Conservation (phyloP, 64 coral and sea anemone species). For the Actinia equina region DNA sequence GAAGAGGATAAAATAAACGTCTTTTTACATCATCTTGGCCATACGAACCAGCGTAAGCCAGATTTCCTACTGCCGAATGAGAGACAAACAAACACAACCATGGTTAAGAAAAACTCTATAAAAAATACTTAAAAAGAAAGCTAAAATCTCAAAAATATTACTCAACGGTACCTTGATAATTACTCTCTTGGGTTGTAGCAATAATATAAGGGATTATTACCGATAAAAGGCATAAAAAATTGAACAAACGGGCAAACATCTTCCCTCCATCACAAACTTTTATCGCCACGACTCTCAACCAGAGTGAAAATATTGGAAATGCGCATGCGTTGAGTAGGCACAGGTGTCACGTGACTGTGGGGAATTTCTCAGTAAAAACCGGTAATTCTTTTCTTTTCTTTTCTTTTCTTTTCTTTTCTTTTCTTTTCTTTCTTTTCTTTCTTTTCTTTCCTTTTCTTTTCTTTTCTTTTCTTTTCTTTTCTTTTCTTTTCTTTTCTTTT, state of each 20-base stretch:
- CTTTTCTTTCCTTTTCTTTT: neutral
- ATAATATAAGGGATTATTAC: constrained; percentile 44
- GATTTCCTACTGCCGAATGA: constrained; percentile 54
- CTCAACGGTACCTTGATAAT: constrained; percentile 43
- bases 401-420: neutral
- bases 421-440: neutral
- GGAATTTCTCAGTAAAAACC: neutral
- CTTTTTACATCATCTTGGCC: constrained; percentile 35
- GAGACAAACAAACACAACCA: constrained; percentile 49
- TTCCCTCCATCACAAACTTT: constrained; percentile 89
- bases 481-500: no score
- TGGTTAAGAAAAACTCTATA: neutral
- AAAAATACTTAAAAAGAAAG: neutral
- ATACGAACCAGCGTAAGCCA: constrained; percentile 81
- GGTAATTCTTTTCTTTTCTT: neutral
- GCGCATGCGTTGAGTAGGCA: constrained; percentile 56
- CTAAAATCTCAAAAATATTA: constrained; percentile 1
- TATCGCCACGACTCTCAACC: constrained; percentile 62
- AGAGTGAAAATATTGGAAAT: constrained; percentile 65
- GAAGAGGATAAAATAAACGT: constrained; percentile 8
- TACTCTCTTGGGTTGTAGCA: constrained; percentile 30
- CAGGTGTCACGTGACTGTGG: constrained; percentile 51
- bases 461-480: neutral
- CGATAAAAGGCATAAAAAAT: constrained; percentile 83
- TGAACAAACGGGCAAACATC: constrained; percentile 66